Evolutionary conservation across 1,140 invertebrate species (phyloP).

Genomic region (Ceratosolen fusciceps): DNA sequence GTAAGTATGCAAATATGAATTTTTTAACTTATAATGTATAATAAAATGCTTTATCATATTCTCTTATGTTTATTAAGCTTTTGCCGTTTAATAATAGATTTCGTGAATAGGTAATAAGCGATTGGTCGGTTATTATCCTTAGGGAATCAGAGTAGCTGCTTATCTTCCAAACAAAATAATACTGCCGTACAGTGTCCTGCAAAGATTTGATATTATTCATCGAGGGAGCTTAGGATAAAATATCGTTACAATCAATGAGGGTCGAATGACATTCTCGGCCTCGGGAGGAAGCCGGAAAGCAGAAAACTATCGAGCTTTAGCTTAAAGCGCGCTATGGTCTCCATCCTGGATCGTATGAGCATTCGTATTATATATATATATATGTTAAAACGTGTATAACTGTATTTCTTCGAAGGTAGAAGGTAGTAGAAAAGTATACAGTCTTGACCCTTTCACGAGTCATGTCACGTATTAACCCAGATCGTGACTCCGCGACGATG

Average conservation of each 20-base stretch:
- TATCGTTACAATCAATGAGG: neutral
- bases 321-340: neutral
- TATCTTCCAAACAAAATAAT: no score
- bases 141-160: no score
- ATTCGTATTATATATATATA: neutral
- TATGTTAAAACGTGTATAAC: neutral
- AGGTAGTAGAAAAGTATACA: neutral
- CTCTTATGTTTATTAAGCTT: no score
- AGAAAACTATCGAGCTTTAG: neutral
- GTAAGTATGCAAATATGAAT: no score
- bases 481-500: neutral
- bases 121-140: no score
- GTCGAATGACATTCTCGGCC: neutral
- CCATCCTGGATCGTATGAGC: neutral
- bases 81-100: no score
- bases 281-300: neutral
- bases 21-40: no score
- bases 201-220: neutral
- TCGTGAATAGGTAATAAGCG: no score
- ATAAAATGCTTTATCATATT: no score
- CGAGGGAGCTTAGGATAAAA: neutral
- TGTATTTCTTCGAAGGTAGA: neutral
- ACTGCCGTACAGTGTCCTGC: no score
- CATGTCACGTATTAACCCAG: slow-evolving; percentile 14
- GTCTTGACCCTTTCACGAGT: slow-evolving; percentile 34